Conservation (phyloP, 2,797 vertebrate species). For the Rhincodon typus region DNA sequence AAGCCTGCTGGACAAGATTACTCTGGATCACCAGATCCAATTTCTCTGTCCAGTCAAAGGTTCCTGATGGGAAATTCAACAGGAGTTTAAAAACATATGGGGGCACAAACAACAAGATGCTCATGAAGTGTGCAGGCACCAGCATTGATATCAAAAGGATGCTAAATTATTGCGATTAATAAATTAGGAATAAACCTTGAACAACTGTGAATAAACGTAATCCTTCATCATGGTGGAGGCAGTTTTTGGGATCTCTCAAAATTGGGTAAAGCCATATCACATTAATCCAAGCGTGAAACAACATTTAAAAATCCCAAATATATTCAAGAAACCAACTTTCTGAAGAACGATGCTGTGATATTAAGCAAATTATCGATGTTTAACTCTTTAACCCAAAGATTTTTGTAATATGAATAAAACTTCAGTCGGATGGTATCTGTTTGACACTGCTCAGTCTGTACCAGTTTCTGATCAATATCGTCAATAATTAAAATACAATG, state of each 20-base stretch:
- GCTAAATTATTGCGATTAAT: neutral
- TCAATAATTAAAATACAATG: neutral
- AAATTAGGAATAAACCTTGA: neutral
- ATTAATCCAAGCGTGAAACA: no score
- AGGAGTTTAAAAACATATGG: neutral
- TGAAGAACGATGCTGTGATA: neutral
- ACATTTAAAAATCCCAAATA: neutral
- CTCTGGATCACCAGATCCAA: no score
- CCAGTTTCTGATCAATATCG: neutral
- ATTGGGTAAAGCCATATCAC: neutral
- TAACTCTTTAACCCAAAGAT: conserved; percentile 29
- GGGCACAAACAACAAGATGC: neutral
- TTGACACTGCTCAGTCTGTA: conserved; percentile 4
- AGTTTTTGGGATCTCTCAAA: neutral
- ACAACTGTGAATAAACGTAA: neutral
- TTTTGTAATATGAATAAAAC: neutral
- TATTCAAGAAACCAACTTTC: neutral
- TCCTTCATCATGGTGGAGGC: neutral
- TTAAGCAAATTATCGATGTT: neutral
- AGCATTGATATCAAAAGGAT: no score
- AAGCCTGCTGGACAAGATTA: neutral
- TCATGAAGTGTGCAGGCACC: neutral
- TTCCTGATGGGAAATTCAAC: neutral
- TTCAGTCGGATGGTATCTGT: neutral
- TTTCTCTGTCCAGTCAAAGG: neutral